Evolutionary conservation across 2,113 vertebrate species (phyloP).

Genomic region (Pluvianellus socialis): DNA sequence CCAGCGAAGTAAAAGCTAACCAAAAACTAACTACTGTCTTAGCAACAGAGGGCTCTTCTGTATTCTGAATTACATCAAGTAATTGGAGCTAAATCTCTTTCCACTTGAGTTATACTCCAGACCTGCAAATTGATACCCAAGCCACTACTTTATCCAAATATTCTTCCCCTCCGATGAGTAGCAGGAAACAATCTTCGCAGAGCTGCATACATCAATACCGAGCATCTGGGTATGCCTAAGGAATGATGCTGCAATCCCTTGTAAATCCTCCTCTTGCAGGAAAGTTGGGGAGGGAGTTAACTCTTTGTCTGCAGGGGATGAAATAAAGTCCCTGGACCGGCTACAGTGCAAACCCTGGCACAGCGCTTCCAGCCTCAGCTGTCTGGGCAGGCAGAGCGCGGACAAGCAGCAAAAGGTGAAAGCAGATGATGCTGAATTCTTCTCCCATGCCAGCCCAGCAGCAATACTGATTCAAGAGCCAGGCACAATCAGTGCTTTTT

Average conservation of each 20-base stretch:
- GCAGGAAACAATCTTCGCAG: constrained; percentile 9
- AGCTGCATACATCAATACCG: background rate
- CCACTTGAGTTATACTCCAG: constrained; percentile 34
- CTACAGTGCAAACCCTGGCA: background rate
- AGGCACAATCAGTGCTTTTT: background rate
- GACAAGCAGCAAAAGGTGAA: background rate
- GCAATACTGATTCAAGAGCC: background rate
- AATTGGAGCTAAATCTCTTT: constrained; percentile 41
- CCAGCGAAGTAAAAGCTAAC: constrained; percentile 2
- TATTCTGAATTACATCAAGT: constrained; percentile 29
- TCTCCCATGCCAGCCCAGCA: background rate
- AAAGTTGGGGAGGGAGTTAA: background rate
- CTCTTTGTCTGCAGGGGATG: background rate
- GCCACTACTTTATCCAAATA: background rate
- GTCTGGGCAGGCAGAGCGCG: background rate
- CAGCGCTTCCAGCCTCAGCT: background rate
- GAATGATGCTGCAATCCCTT: background rate
- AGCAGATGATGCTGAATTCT: background rate
- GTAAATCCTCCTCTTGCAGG: background rate
- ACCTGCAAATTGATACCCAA: constrained; percentile 41
- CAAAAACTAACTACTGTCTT: constrained; percentile 28
- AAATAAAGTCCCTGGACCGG: background rate
- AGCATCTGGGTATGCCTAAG: constrained; percentile 29
- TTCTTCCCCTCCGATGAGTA: background rate
- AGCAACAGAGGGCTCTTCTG: constrained; percentile 5